Percentiles rank a stretch among this genome's conserved stretches.
Conservation (phyloP, 2,113 vertebrate species). For the Conger conger region DNA sequence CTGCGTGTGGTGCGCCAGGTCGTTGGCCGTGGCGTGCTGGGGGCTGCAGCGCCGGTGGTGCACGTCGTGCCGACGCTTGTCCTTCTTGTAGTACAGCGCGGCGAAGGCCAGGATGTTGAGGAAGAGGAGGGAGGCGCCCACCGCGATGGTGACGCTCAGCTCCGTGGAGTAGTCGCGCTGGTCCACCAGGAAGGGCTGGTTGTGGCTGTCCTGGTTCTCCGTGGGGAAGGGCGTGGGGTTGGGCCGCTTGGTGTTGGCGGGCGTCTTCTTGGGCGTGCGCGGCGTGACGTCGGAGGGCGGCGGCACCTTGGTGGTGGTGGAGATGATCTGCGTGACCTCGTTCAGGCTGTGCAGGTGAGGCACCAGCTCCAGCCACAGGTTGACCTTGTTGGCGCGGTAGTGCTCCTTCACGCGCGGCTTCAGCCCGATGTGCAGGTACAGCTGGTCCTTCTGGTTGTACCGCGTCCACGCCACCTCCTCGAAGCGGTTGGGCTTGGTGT, state of each 20-base stretch:
- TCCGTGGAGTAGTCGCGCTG: slow-evolving; percentile 98
- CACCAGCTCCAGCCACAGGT: slow-evolving; percentile 96
- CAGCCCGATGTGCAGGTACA: slow-evolving; percentile 96
- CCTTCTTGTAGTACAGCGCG: slow-evolving; percentile 97
- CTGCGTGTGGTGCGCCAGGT: slow-evolving; percentile 94
- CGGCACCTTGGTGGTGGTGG: slow-evolving; percentile 96
- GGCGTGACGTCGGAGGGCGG: slow-evolving; percentile 90
- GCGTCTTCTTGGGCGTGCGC: slow-evolving; percentile 87
- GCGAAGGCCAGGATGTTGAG: slow-evolving; percentile 98
- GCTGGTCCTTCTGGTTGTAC: slow-evolving; percentile 97
- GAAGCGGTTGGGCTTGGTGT: slow-evolving; percentile 97
- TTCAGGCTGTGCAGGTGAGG: slow-evolving; percentile 98
- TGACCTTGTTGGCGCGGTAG: slow-evolving; percentile 97
- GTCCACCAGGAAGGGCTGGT: slow-evolving; percentile 93
- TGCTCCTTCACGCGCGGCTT: slow-evolving; percentile 98
- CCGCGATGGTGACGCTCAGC: slow-evolving; percentile 94
- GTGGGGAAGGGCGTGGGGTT: slow-evolving; percentile 93
- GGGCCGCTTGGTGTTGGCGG: slow-evolving; percentile 73
- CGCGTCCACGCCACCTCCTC: slow-evolving; percentile 98
- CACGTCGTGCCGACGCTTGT: slow-evolving; percentile 93
- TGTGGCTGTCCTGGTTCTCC: slow-evolving; percentile 87
- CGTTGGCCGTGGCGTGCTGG: slow-evolving; percentile 86
- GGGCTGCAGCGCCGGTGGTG: slow-evolving; percentile 94
- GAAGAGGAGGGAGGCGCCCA: slow-evolving; percentile 94
- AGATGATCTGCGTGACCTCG: slow-evolving; percentile 94